These are phyloP conservation scores for Darevskia nairensis DNA, from an alignment of 2,797 vertebrate species.

Conservation along the genomic window DNA sequence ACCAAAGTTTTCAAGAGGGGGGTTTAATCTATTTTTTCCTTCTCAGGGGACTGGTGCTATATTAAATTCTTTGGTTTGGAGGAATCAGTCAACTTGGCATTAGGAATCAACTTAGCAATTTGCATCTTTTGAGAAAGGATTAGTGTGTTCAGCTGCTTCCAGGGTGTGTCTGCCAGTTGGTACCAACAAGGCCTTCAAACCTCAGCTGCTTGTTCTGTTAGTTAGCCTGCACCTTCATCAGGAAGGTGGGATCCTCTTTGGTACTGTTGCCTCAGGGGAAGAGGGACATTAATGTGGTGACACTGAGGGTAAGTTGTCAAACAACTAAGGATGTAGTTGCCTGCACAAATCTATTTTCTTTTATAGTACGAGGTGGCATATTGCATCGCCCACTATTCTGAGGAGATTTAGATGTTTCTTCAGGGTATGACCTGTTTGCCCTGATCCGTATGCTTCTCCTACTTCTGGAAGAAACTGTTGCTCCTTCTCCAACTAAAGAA, in stretches of 20 bases:
- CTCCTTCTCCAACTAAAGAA: neutral
- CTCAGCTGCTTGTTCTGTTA: neutral
- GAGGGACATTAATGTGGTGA: neutral
- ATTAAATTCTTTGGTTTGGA: conserved; percentile 57
- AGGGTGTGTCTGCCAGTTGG: conserved; percentile 26
- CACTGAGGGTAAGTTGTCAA: neutral
- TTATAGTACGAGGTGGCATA: neutral
- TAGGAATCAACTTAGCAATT: conserved; percentile 51
- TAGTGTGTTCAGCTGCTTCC: conserved; percentile 28
- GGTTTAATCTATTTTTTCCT: conserved; percentile 61
- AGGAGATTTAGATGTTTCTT: neutral
- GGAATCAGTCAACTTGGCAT: conserved; percentile 55
- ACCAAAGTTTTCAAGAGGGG: conserved; percentile 58
- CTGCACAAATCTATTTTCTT: neutral
- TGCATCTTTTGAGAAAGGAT: conserved; percentile 59
- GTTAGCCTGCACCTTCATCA: conserved; percentile 14
- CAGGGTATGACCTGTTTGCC: neutral
- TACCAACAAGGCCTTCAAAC: neutral
- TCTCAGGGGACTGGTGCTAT: conserved; percentile 61
- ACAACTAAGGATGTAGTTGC: neutral
- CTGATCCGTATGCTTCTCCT: neutral
- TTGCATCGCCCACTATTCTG: neutral
- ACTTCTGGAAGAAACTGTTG: neutral
- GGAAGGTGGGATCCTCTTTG: conserved; percentile 24
- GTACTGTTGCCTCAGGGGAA: neutral